Base-by-base conservation (phyloP, 2,888 invertebrate species). In the Drosophila paucipuncta region DNA sequence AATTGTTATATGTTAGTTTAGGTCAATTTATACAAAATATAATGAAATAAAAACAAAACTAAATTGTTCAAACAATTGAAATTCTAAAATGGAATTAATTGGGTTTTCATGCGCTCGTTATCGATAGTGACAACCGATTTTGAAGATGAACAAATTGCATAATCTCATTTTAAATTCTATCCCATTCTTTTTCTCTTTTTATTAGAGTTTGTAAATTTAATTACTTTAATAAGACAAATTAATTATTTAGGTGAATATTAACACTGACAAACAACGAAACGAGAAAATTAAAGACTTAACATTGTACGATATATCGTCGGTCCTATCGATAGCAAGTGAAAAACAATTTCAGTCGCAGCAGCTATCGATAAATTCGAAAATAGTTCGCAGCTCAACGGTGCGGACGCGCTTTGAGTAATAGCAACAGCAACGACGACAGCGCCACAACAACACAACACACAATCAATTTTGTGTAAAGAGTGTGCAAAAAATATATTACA, bases 371-470 rank as follows among this genome's bases (percentile, higher is more conserved):
- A 41, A 31, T 9, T 59, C 59, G 69, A 37, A n/a, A 70, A 53
- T 47, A 16, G 41, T 28, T 28, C 16, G 18, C 30, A 59, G 71
- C 53, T 57, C 60, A 28, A 63, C 49, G 37, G 59, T 50, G 73
- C 67, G 53, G 53, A 61, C 73, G 61, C 67, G 54, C 18, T 62
- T 63, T 28, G 54, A 72, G 71, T 54, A 77, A 76, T 76, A 77
- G 73, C 81, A 77, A 79, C 82, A 73, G 68, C 72, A 77, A 73
- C 65, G 82, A 79, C 78, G 82, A 81, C 78, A 78, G 68, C 82
- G 63, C 82, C 79, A 78, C 82, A 78, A 78, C 81, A 78, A 73
- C 53, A 78, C 55, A 77, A 65, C 67, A 78, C 71, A 80, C 67
- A 78, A 72, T 63, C 68, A 72, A 72, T 80, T 76, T 77, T 77